Evolutionary conservation across 2,888 invertebrate species (phyloP), one percentile per base, ranked within the genome.

Genomic region (Diploptera punctata): DNA sequence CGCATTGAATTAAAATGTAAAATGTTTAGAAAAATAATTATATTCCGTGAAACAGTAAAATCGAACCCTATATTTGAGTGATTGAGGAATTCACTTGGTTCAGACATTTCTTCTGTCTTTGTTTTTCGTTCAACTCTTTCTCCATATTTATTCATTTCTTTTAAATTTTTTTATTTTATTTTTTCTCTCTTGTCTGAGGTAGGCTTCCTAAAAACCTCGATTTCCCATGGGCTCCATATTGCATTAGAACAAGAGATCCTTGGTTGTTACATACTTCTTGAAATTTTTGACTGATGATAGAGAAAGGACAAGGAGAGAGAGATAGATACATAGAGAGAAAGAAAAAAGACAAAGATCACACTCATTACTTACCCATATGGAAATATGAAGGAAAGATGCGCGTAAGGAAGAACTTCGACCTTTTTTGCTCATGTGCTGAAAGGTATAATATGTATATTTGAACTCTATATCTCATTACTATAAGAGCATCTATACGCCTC

Each of bases 191-290:
- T 65, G 4, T n/a, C 21, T 16, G 65, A 7, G 38, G 16, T 43
- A 24, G 21, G n/a, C 62, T 70, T 68, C 57, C 26, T 57, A 57
- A 57, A 60, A 68, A 68, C 68, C 68, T 43, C 68, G 26, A 68
- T 68, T 68, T 68, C 68, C 68, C 68, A 68, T 16, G 68, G 68
- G 68, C 54, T 33, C 43, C 21, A 33, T 38, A 31, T 38, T 33
- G n/a, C 68, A 19, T 29, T 9, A 67, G 24, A 67, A 24, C 52
- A 10, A n/a, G 33, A 47, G 29, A 68, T 38, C n/a, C n/a, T 43
- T 16, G 24, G 57, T 2, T 29, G 4, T 57, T n/a, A n/a, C n/a
- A n/a, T n/a, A n/a, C n/a, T n/a, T n/a, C n/a, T n/a, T n/a, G n/a
- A n/a, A n/a, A n/a, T n/a, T n/a, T n/a, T n/a, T n/a, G n/a, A n/a